These are phyloP conservation scores for Calliopum simillimum DNA, from an alignment of 2,888 invertebrate genomes.

Conservation along the genomic window DNA sequence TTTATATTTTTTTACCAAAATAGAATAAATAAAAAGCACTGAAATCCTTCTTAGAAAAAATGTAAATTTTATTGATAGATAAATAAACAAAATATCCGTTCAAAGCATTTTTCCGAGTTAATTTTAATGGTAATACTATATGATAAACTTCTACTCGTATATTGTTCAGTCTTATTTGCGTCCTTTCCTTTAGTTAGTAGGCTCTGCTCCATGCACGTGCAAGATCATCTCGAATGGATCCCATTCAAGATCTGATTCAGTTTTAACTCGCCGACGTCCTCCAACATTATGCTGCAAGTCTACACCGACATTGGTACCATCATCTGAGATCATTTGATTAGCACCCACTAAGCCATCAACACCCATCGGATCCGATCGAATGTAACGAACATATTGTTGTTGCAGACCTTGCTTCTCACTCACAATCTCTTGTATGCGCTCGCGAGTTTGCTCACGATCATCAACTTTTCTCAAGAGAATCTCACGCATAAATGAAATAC, in stretches of 20 bases:
- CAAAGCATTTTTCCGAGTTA: too few species aligned
- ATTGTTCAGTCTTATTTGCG: neutral
- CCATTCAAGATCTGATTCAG: constrained; percentile 61
- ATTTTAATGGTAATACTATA: too few species aligned
- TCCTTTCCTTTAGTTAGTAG: constrained; percentile 52
- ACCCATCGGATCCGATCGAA: neutral
- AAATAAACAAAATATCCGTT: too few species aligned
- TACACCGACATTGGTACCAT: constrained; percentile 38
- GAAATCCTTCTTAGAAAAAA: too few species aligned
- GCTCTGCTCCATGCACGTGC: constrained; percentile 60
- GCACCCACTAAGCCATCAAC: constrained; percentile 15
- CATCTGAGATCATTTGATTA: constrained; percentile 20
- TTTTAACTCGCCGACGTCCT: constrained; percentile 54
- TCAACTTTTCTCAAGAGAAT: constrained; percentile 60
- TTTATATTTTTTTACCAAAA: too few species aligned
- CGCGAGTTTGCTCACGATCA: constrained; percentile 62
- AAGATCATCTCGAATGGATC: constrained; percentile 64
- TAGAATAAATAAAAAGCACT: too few species aligned
- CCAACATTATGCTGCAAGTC: constrained; percentile 37
- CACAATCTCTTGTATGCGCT: constrained; percentile 63
- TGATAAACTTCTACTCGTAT: neutral
- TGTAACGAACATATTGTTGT: constrained; percentile 43
- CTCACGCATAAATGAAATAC: constrained; percentile 62
- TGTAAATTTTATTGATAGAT: too few species aligned
- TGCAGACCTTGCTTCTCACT: constrained; percentile 61